Conservation (phyloP, 2,888 invertebrate species). For the Incurvaria masculella region DNA sequence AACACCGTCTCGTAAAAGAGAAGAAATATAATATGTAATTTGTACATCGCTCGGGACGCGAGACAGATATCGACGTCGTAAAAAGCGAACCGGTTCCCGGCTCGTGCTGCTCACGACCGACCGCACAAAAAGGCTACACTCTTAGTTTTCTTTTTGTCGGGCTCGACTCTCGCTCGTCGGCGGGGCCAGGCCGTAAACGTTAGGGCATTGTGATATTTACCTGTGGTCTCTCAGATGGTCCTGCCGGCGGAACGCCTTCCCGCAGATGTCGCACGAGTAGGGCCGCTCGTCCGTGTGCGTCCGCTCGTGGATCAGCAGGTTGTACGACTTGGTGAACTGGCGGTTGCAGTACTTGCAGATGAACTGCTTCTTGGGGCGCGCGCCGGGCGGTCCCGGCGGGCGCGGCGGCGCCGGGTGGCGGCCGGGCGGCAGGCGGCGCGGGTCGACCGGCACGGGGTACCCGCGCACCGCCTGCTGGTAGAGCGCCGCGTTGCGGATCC, state of each 20-base stretch:
- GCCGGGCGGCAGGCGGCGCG: conserved; percentile 40
- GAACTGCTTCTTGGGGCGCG: conserved; percentile 79
- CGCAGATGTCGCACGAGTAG: conserved; percentile 94
- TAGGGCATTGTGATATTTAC: conserved; percentile 36
- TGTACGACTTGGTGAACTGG: conserved; percentile 98
- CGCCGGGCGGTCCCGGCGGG: conserved; percentile 54
- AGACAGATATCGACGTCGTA: conserved; percentile 54
- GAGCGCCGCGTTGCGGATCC: conserved; percentile 68
- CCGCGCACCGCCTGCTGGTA: conserved; percentile 57
- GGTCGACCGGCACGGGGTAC: conserved; percentile 49
- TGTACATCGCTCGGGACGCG: conserved; percentile 45
- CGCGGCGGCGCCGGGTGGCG: conserved; percentile 53
- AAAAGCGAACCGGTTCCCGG: conserved; percentile 48
- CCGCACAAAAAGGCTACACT: conserved; percentile 55
- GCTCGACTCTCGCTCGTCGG: background rate
- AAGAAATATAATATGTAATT: conserved; percentile 56
- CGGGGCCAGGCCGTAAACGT: background rate
- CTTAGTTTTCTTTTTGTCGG: conserved; percentile 36
- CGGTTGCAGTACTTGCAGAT: conserved; percentile 97
- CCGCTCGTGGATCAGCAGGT: conserved; percentile 93
- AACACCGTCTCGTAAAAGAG: conserved; percentile 47
- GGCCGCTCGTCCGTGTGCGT: conserved; percentile 97
- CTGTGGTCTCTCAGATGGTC: conserved; percentile 91
- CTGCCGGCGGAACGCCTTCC: conserved; percentile 93
- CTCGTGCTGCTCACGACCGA: conserved; percentile 53